phyloP scores from a whole-genome alignment of 2,888 invertebrate species.

The Orthosia gothica region DNA sequence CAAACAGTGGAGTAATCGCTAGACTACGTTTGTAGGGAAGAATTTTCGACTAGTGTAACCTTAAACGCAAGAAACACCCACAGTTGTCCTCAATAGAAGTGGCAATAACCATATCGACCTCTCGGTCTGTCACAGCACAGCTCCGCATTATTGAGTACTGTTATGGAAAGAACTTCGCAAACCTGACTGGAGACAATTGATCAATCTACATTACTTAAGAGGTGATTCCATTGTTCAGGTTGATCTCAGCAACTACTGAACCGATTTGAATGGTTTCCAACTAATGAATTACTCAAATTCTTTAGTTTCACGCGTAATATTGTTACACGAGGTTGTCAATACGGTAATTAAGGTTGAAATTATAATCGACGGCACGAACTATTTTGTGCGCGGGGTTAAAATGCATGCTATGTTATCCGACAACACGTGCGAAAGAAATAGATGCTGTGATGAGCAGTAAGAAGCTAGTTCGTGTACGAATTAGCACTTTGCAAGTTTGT shows the following conservation, averaged over 20 bases:
- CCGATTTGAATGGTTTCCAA: constrained; percentile 54
- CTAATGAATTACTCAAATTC: constrained; percentile 43
- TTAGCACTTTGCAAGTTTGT: too few species aligned
- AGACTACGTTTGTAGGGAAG: too few species aligned
- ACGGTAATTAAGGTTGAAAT: constrained; percentile 20
- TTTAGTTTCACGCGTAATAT: constrained; percentile 22
- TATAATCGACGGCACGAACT: too few species aligned
- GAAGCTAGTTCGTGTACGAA: too few species aligned
- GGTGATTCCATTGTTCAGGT: constrained; percentile 62
- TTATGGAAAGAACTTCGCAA: constrained; percentile 64
- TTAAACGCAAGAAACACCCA: constrained; percentile 32
- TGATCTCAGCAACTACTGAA: constrained; percentile 61
- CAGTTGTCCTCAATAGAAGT: constrained; percentile 39
- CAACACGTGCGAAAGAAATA: too few species aligned
- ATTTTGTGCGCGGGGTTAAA: too few species aligned
- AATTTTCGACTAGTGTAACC: too few species aligned
- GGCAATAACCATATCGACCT: constrained; percentile 49
- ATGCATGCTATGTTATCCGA: too few species aligned
- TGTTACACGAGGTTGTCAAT: constrained; percentile 32
- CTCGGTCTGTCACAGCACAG: constrained; percentile 37
- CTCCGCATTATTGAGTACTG: constrained; percentile 45
- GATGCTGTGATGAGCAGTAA: too few species aligned
- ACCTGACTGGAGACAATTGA: constrained; percentile 67
- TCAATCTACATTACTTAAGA: constrained; percentile 62
- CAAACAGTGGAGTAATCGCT: too few species aligned